A percentile compares a stretch with the other conserved stretches of the same genome.
phyloP scores from a whole-genome alignment of 1,140 invertebrate genomes.

The Teleogryllus occipitalis region DNA sequence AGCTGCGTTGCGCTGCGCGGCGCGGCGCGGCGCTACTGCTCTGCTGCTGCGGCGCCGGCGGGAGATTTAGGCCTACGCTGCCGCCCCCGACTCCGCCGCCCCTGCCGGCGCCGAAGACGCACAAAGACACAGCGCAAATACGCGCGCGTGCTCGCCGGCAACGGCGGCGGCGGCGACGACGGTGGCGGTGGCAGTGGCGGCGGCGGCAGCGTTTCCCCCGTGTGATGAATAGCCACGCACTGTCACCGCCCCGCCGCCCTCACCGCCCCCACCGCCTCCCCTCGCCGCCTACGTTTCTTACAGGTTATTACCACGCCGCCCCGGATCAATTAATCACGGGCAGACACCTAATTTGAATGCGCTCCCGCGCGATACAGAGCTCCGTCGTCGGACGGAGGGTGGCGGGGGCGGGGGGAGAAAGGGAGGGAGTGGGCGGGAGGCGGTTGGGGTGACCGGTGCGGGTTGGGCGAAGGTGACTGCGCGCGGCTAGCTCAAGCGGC shows the following conservation, averaged over 20 bases:
- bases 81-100: neutral
- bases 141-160: too few relatives aligned
- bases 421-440: neutral
- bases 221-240: neutral
- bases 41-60: too few relatives aligned
- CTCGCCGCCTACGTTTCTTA: neutral
- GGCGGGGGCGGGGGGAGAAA: neutral
- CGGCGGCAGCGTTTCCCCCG: neutral
- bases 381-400: neutral
- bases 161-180: too few relatives aligned
- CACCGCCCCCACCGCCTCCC: too few relatives aligned
- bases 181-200: too few relatives aligned
- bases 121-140: neutral
- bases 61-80: neutral
- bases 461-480: too few relatives aligned
- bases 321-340: neutral
- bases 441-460: too few relatives aligned
- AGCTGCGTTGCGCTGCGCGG: neutral
- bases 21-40: too few relatives aligned
- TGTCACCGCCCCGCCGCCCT: neutral
- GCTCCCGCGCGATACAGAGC: neutral
- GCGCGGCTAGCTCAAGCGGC: too few relatives aligned
- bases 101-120: too few relatives aligned
- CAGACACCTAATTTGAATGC: neutral
- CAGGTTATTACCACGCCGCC: neutral